These are phyloP conservation scores for Phalangium opilio DNA, from an alignment of 2,888 invertebrate genomes.

Conservation along the genomic window DNA sequence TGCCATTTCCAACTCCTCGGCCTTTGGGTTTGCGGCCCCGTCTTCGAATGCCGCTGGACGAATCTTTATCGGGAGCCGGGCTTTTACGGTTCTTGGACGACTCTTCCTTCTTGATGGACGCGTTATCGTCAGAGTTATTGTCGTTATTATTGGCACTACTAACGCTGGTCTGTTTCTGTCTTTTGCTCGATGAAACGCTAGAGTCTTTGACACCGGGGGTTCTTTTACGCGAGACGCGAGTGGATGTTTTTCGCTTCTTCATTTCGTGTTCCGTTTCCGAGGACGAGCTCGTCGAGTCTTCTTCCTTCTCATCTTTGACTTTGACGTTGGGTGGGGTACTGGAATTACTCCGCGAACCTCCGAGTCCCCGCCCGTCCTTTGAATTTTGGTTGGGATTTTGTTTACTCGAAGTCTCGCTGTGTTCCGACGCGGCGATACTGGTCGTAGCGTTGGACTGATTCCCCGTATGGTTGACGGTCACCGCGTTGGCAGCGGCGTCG, in stretches of 20 bases:
- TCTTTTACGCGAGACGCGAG: slow-evolving; percentile 3
- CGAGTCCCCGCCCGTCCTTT: not conserved
- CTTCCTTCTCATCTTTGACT: slow-evolving; percentile 22
- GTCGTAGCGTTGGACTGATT: slow-evolving; percentile 1
- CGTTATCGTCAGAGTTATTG: slow-evolving; percentile 6
- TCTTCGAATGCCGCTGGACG: slow-evolving; percentile 5
- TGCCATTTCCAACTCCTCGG: not conserved
- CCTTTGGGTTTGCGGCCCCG: slow-evolving; percentile 14
- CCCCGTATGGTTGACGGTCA: not conserved
- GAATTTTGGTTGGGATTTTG: not conserved
- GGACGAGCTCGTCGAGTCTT: slow-evolving; percentile 30
- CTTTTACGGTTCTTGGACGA: slow-evolving; percentile 3
- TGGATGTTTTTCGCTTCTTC: slow-evolving; percentile 12
- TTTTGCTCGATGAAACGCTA: slow-evolving; percentile 6
- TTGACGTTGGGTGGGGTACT: slow-evolving; percentile 11
- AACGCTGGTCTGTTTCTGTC: slow-evolving; percentile 5
- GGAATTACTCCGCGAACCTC: not conserved
- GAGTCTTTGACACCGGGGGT: slow-evolving; percentile 4
- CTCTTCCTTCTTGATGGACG: slow-evolving; percentile 12
- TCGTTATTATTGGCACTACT: slow-evolving; percentile 6
- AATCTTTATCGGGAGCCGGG: slow-evolving; percentile 5
- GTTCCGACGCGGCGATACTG: not conserved
- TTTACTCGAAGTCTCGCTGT: not conserved
- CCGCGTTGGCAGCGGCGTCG: not conserved
- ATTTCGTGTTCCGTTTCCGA: slow-evolving; percentile 27